A percentile compares a stretch with the other conserved stretches of the same genome.
Evolutionary conservation across 2,888 invertebrate genomes (phyloP).

Genomic region (Drosophila fulvimacula): DNA sequence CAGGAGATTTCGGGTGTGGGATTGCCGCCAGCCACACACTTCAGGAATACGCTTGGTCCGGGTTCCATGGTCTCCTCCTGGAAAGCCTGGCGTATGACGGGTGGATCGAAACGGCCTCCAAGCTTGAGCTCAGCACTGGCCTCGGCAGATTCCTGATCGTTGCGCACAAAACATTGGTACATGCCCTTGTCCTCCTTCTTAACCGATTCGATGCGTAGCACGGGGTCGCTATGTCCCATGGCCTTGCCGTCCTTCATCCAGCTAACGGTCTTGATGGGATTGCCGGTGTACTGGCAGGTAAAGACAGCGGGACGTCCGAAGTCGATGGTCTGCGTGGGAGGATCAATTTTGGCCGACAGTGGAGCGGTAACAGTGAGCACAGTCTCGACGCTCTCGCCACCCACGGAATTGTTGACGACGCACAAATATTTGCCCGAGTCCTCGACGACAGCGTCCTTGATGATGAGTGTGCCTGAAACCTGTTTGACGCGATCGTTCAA

Average conservation of each 20-base stretch:
- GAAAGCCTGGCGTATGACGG: constrained; percentile 94
- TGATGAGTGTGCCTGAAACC: constrained; percentile 96
- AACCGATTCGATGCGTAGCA: constrained; percentile 94
- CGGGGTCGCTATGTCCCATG: constrained; percentile 92
- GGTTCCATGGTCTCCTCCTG: constrained; percentile 95
- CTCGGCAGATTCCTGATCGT: constrained; percentile 96
- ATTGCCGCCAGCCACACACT: constrained; percentile 97
- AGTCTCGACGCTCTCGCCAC: constrained; percentile 96
- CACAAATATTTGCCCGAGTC: constrained; percentile 98
- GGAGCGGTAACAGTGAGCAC: constrained; percentile 97
- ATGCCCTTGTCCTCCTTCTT: constrained; percentile 98
- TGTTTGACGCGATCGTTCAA: constrained; percentile 95
- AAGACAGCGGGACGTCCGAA: constrained; percentile 96
- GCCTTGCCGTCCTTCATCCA: constrained; percentile 97
- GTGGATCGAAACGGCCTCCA: constrained; percentile 96
- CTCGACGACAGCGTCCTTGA: constrained; percentile 94
- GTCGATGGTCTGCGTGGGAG: constrained; percentile 95
- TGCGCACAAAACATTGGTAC: constrained; percentile 98
- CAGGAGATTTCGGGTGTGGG: constrained; percentile 97
- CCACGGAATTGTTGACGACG: constrained; percentile 97
- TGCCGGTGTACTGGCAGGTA: constrained; percentile 95
- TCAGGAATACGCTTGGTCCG: constrained; percentile 94
- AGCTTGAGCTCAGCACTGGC: constrained; percentile 96
- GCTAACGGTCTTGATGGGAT: constrained; percentile 95
- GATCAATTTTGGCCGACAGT: constrained; percentile 94